Base-by-base conservation (phyloP, 2,888 invertebrate genomes). In the Chromoteleia sp. region DNA sequence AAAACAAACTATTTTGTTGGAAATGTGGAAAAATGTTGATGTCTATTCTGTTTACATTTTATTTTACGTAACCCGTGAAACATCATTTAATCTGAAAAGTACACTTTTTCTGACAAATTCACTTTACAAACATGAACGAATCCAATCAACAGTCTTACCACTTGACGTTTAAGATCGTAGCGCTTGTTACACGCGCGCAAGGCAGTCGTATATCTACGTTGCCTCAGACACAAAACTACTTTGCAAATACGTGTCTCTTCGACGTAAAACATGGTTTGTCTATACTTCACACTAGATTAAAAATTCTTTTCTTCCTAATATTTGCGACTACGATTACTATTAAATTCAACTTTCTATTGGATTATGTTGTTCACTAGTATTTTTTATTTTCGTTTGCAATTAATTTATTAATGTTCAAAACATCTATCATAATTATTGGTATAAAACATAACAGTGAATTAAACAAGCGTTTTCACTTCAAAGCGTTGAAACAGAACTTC, bases 161-260 rank as follows among this genome's bases (percentile, higher is more conserved):
- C 65, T 75, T 48, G 65, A 58, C 48, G 65, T 75, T 75, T 58
- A 65, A 75, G 65, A 75, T 58, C 58, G 45, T 41, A 58, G 65
- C 79, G 79, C 63, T 82, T 73, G 84, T 56, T 80, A 61, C 36
- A 45, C 65, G 74, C 58, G 48, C 14, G 14, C 25, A 56, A 63
- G 30, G 36, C 52, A 30, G 65, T 39, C 39, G 63, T 65, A 54
- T 65, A 61, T 54, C 43, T 45, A 45, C 21, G 63, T 45, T 63
- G 5, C 30, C n/a, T 50, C 21, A 54, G 73, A 54, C 73, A 56
- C 63, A 54, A 74, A 74, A 74, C 73, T 63, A 74, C 73, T 63
- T 63, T 56, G 43, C 63, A 74, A 74, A 63, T 74, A 58, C 52
- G 56, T 58, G 65, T 48, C 65, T 65, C 58, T 65, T 50, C 59